These are phyloP conservation scores for Epinephelus cyanopodus DNA, from an alignment of 2,113 vertebrate genomes.

Conservation along the genomic window DNA sequence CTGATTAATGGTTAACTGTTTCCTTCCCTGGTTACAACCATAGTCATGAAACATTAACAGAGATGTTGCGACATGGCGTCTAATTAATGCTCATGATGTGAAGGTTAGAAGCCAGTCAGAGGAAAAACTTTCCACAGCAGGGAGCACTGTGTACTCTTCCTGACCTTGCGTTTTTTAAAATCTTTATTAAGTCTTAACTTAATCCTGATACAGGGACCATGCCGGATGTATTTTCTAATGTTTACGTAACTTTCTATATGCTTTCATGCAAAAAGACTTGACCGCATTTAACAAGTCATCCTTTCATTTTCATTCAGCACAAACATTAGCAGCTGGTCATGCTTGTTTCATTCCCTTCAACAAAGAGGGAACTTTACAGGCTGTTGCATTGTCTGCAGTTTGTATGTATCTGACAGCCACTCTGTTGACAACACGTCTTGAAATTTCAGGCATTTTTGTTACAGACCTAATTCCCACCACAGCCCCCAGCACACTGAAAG, in stretches of 20 bases:
- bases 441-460: conserved; percentile 13
- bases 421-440: conserved; percentile 3
- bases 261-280: neutral
- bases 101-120: neutral
- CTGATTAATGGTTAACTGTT: too few relatives aligned
- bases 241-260: conserved; percentile 21
- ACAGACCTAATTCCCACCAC: neutral
- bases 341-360: neutral
- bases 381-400: neutral
- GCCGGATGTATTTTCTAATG: conserved; percentile 4
- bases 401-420: neutral
- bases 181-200: conserved; percentile 1
- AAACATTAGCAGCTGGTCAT: neutral
- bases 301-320: neutral
- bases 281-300: neutral
- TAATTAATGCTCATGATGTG: neutral
- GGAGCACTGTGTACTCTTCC: conserved; percentile 6
- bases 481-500: neutral
- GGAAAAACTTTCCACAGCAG: neutral
- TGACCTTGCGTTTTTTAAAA: conserved; percentile 5
- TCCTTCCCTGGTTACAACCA: too few relatives aligned
- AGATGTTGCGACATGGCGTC: neutral
- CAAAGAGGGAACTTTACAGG: neutral
- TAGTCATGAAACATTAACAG: neutral
- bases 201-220: conserved; percentile 7